Conservation (phyloP, 2,888 invertebrate species). For the Lepidocyrtoides sp. region DNA sequence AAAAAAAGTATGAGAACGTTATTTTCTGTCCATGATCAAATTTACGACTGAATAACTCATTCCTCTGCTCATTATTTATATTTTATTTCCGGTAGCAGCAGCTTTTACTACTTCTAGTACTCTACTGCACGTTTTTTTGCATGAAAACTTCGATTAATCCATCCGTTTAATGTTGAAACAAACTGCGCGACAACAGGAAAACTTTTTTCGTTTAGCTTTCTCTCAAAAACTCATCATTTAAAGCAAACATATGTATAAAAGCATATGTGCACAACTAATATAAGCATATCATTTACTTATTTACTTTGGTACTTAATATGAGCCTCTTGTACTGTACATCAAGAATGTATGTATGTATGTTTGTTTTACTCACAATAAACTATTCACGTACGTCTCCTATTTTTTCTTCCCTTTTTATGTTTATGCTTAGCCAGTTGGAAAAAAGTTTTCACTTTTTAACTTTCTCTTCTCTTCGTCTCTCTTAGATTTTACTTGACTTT, state of each 20-base stretch:
- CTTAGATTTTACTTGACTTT: constrained; percentile 50
- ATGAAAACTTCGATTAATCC: constrained; percentile 76
- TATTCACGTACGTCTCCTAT: constrained; percentile 35
- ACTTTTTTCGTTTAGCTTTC: constrained; percentile 49
- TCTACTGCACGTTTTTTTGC: constrained; percentile 45
- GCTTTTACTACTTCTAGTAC: constrained; percentile 1
- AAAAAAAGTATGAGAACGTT: background rate
- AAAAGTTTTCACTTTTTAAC: constrained; percentile 62
- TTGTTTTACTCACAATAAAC: constrained; percentile 40
- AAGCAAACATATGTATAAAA: constrained; percentile 13
- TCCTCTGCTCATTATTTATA: constrained; percentile 45
- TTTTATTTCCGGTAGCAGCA: constrained; percentile 54
- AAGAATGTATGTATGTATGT: background rate
- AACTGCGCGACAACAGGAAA: constrained; percentile 64
- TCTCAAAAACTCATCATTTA: constrained; percentile 64
- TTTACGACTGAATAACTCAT: constrained; percentile 54
- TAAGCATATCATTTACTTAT: background rate
- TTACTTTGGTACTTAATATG: no score
- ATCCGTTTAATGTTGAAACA: constrained; percentile 70
- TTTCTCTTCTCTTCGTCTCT: background rate
- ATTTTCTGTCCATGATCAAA: constrained; percentile 40
- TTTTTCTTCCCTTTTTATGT: constrained; percentile 24
- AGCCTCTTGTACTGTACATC: background rate
- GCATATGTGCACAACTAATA: background rate
- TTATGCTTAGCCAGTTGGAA: constrained; percentile 62